A percentile compares a stretch with the other conserved stretches of the same genome.
phyloP scores from a whole-genome alignment of 92 coral and sea anemone species.

The Paramuricea clavata region DNA sequence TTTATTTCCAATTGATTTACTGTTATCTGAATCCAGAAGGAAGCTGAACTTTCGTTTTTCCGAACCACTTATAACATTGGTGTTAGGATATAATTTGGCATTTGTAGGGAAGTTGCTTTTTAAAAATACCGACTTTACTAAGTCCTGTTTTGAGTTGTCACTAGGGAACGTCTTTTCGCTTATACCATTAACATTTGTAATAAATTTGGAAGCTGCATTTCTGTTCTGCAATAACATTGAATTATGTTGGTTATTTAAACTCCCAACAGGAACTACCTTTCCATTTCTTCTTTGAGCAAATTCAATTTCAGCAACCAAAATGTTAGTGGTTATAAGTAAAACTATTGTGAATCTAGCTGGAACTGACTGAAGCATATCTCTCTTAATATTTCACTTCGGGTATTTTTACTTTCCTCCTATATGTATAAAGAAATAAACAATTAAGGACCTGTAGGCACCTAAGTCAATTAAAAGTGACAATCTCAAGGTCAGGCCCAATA shows the following conservation, averaged over 20 bases:
- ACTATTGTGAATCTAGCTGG: not conserved
- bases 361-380: not conserved
- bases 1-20: not conserved
- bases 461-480: no score
- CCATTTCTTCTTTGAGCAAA: slow-evolving; percentile 18
- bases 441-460: no score
- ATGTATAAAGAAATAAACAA: no score
- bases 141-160: not conserved
- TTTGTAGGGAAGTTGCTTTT: not conserved
- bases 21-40: slow-evolving; percentile 23
- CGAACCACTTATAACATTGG: not conserved
- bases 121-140: not conserved
- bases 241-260: no score
- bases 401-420: no score
- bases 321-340: not conserved
- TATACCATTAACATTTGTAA: not conserved
- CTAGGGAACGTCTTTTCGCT: not conserved
- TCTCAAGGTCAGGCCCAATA: no score
- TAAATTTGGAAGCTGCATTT: not conserved
- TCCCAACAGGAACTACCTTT: slow-evolving; percentile 6
- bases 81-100: not conserved
- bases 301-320: slow-evolving; percentile 12
- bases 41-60: slow-evolving; percentile 13
- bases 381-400: not conserved
- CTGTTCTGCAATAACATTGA: not conserved